Base-by-base conservation (phyloP, 92 coral and sea anemone species). In the Bergia sp. region DNA sequence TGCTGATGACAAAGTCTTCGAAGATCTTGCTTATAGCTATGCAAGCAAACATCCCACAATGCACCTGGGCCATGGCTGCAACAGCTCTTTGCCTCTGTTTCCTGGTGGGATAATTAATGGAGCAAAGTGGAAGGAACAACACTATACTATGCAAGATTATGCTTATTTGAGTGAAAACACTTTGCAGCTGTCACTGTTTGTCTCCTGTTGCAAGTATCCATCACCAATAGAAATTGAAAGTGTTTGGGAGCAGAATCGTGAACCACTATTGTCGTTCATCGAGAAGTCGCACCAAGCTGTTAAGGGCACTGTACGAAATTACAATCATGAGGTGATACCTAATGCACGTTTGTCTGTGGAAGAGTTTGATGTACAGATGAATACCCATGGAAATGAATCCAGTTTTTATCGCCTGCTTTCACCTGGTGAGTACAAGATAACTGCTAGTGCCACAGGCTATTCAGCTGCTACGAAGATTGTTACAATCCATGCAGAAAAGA, bases 81-180 rank as follows among this genome's bases (percentile, higher is more conserved):
- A 91, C 76, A 89, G 91, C 64, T 78, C 94, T 10, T 80, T 50
- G 7, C 86, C 85, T 0, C 88, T 88, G 82, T 97, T 95, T 77
- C 82, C 88, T 11, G 38, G 88, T 87, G 99, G 99, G 6, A 85
- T 94, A 8, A 88, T 91, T 12, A 93, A 93, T 88, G 98, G 99
- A 7, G 94, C 90, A 20, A 88, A 84, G 15, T 96, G 96, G 98
- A 93, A 89, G 66, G 92, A 92, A n/a, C 90, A 90, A n/a, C 90
- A 84, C 29, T 97, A 92, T 91, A 96, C 98, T 6, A 93, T 97
- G 95, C 97, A 97, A 77, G 99, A 97, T 88, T 95, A 94, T 88
- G 93, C 97, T 0, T 95, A 95, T 80, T 82, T 93, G 7, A 77
- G 89, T 86, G 93, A 93, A 3, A 88, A 93, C 75, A 88, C 91